phyloP scores from a whole-genome alignment of 2,113 vertebrate genomes.

The Paedocypris sp. region DNA sequence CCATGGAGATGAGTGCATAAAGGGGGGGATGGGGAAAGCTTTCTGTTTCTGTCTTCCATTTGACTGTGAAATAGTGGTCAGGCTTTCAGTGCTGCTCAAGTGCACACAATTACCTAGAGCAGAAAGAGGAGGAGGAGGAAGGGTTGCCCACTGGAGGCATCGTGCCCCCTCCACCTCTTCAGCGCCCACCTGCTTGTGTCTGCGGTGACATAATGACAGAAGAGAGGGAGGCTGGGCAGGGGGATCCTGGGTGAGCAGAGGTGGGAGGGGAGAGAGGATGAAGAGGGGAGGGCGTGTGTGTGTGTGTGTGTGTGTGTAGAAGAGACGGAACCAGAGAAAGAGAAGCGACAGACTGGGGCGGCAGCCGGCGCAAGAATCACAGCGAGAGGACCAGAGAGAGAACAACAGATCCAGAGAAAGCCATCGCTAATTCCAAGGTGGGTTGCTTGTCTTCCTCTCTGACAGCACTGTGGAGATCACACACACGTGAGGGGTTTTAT shows the following conservation, averaged over 20 bases:
- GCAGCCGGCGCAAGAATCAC: slow-evolving; percentile 18
- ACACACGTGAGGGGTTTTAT: neutral
- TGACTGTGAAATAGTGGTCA: neutral
- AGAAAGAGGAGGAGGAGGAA: neutral
- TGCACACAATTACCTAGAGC: slow-evolving; percentile 16
- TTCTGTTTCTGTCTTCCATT: neutral
- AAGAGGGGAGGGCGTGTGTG: slow-evolving; percentile 9
- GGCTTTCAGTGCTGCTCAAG: slow-evolving; percentile 18
- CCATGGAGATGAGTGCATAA: neutral
- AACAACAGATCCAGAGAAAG: neutral
- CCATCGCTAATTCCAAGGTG: neutral
- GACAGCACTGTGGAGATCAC: neutral
- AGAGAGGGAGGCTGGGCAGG: neutral
- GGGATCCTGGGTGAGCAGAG: neutral
- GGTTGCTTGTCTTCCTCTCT: neutral
- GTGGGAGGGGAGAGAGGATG: slow-evolving; percentile 10
- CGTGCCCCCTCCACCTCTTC: slow-evolving; percentile 1
- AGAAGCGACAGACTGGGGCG: slow-evolving; percentile 8
- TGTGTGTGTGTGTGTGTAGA: neutral
- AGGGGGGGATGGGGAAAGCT: slow-evolving; percentile 44
- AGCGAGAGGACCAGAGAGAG: slow-evolving; percentile 31
- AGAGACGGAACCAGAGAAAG: slow-evolving; percentile 5
- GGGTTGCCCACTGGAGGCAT: slow-evolving; percentile 9
- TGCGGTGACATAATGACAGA: slow-evolving; percentile 4
- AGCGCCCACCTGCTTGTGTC: slow-evolving; percentile 32